These are phyloP conservation scores for Hololepta plana DNA, from an alignment of 2,888 invertebrate genomes.

Conservation along the genomic window DNA sequence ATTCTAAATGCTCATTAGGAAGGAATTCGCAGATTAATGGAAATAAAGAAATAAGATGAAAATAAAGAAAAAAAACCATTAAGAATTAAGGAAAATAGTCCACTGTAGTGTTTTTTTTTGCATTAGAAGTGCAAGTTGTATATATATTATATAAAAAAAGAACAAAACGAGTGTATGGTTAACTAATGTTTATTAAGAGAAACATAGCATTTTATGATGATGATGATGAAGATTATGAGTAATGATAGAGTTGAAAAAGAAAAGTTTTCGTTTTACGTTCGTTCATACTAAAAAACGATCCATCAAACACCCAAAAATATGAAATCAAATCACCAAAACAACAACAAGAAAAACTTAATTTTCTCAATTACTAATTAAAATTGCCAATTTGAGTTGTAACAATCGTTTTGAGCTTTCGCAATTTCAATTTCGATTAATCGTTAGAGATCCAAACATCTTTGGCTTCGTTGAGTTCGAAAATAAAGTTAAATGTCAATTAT, in stretches of 20 bases:
- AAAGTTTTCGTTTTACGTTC: no score
- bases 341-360: no score
- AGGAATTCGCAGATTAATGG: conserved; percentile 6
- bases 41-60: conserved; percentile 9
- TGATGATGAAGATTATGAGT: conserved; percentile 2
- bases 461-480: conserved; percentile 13
- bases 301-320: no score
- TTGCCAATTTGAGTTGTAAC: conserved; percentile 2
- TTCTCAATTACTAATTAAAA: conserved; percentile 5
- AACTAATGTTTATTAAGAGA: no score
- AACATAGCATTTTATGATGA: conserved; percentile 2
- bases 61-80: conserved; percentile 7
- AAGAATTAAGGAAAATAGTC: conserved; percentile 1
- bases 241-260: no score
- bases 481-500: conserved; percentile 27
- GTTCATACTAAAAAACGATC: no score
- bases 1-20: conserved; percentile 30
- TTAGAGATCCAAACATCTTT: neutral
- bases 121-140: no score
- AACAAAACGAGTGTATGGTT: no score
- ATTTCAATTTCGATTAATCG: neutral
- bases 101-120: no score
- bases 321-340: no score
- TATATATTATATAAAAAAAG: no score
- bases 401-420: conserved; percentile 2